These are phyloP conservation scores for Choloepus didactylus DNA, from an alignment of 2,797 vertebrate genomes.

Conservation along the genomic window DNA sequence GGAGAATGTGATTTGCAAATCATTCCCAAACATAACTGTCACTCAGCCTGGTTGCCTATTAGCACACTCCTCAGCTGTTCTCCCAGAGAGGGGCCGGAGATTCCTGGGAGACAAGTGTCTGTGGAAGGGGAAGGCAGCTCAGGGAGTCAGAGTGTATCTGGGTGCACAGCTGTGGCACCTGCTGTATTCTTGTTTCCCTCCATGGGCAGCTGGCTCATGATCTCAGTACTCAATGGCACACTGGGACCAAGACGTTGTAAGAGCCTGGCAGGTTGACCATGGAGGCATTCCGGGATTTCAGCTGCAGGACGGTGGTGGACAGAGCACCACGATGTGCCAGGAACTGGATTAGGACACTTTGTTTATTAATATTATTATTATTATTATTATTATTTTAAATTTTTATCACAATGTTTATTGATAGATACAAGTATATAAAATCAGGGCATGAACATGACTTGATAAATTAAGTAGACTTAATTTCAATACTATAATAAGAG, in stretches of 20 bases:
- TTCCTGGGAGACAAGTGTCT: constrained; percentile 86
- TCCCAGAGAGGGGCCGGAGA: constrained; percentile 87
- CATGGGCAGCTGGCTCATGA: neutral
- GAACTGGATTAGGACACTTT: neutral
- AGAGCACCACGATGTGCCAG: neutral
- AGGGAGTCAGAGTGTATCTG: constrained; percentile 60
- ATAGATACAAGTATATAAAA: constrained; percentile 94
- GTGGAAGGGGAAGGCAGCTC: constrained; percentile 61
- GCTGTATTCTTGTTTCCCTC: neutral
- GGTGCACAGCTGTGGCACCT: neutral
- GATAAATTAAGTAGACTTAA: constrained; percentile 97
- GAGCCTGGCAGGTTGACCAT: constrained; percentile 48
- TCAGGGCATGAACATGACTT: constrained; percentile 94
- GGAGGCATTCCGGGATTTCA: constrained; percentile 20
- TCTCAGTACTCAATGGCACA: constrained; percentile 39
- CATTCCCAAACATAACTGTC: constrained; percentile 89
- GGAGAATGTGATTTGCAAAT: constrained; percentile 90
- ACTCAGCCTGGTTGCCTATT: constrained; percentile 88
- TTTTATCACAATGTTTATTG: constrained; percentile 94
- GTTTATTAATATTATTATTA: neutral
- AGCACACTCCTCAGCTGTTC: constrained; percentile 87
- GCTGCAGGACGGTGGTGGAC: neutral
- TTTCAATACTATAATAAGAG: constrained; percentile 92
- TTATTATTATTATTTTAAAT: neutral
- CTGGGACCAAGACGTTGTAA: constrained; percentile 12